These are phyloP conservation scores for Carduelis carduelis DNA, from an alignment of 2,797 vertebrate genomes.

Conservation along the genomic window DNA sequence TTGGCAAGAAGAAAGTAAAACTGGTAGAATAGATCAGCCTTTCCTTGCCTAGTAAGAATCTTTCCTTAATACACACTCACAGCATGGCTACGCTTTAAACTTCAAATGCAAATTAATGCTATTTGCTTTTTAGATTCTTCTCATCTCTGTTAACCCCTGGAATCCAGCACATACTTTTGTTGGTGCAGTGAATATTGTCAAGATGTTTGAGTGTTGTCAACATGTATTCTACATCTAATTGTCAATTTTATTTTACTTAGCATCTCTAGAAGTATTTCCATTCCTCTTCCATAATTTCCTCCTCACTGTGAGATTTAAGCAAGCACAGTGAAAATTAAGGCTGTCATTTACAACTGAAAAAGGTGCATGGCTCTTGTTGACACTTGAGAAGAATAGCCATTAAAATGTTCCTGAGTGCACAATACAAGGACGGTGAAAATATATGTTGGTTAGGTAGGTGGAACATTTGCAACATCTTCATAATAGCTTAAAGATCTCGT, in stretches of 20 bases:
- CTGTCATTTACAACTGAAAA: not conserved
- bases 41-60: not conserved
- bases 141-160: not conserved
- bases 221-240: not conserved
- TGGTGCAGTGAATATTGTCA: not conserved
- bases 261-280: not conserved
- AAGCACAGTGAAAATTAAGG: slow-evolving; percentile 31
- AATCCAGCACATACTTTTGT: not conserved
- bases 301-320: not conserved
- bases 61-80: not conserved
- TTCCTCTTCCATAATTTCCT: not conserved
- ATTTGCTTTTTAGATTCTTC: not conserved
- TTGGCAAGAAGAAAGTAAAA: not conserved
- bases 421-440: slow-evolving; percentile 26
- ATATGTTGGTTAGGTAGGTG: slow-evolving; percentile 33
- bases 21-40: not conserved
- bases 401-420: slow-evolving; percentile 51
- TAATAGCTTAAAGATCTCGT: slow-evolving; percentile 54
- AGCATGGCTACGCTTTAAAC: not conserved
- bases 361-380: not conserved
- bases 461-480: slow-evolving; percentile 47
- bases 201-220: not conserved
- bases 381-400: slow-evolving; percentile 25
- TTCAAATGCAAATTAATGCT: not conserved
- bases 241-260: not conserved